These are phyloP conservation scores for Carassius gibelio DNA, from an alignment of 2,113 vertebrate species.

Conservation along the genomic window DNA sequence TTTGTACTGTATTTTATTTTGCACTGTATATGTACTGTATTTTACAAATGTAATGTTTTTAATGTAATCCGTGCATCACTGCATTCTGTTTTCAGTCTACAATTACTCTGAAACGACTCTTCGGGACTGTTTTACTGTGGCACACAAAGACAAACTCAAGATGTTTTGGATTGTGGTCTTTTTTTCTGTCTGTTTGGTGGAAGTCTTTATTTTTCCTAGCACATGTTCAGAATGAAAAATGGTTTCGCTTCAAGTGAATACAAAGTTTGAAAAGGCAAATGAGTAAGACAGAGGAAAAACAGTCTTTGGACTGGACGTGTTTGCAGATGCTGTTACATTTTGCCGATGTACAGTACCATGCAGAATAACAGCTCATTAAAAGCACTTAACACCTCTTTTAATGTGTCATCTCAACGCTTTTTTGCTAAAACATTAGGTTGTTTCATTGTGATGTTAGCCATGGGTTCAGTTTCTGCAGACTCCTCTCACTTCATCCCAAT, in stretches of 20 bases:
- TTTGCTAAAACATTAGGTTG: constrained; percentile 31
- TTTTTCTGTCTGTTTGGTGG: not conserved
- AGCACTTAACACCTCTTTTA: constrained; percentile 61
- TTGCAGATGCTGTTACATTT: constrained; percentile 38
- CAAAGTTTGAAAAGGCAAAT: constrained; percentile 63
- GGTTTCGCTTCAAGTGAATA: constrained; percentile 71
- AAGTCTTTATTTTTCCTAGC: constrained; percentile 72
- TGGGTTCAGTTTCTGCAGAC: not conserved
- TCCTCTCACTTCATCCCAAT: not conserved
- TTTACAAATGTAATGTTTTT: not conserved
- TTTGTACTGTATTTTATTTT: too few relatives aligned
- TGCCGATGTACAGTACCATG: constrained; percentile 66
- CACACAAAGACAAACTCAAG: not conserved
- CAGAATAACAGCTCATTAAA: constrained; percentile 72
- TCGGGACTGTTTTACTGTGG: too few relatives aligned
- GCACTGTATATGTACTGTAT: too few relatives aligned
- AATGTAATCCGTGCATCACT: not conserved
- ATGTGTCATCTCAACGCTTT: constrained; percentile 16
- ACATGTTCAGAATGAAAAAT: constrained; percentile 62
- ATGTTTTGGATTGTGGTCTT: not conserved
- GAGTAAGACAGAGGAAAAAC: constrained; percentile 60
- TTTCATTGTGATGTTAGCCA: not conserved
- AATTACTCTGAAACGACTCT: not conserved
- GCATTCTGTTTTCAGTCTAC: not conserved
- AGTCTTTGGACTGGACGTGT: constrained; percentile 72